Conservation (phyloP, 2,888 invertebrate species). For the Cataglyphis rosenhaueri region DNA sequence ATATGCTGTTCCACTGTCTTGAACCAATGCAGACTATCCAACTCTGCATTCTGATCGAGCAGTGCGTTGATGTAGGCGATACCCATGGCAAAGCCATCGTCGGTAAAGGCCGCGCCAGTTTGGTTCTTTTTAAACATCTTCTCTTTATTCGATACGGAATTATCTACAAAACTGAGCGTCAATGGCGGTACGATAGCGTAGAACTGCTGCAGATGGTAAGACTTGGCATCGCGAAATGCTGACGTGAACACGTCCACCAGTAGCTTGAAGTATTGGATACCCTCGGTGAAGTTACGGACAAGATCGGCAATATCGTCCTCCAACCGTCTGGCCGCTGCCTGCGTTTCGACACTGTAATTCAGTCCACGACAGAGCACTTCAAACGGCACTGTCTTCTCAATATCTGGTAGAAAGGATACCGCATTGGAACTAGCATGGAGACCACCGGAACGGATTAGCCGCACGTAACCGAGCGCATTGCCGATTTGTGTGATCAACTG, state of each 20-base stretch:
- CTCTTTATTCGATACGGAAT: slow-evolving; percentile 96
- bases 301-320: slow-evolving; percentile 92
- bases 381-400: slow-evolving; percentile 89
- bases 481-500: slow-evolving; percentile 97
- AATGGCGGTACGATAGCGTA: slow-evolving; percentile 97
- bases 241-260: slow-evolving; percentile 97
- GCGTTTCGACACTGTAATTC: slow-evolving; percentile 87
- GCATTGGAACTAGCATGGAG: slow-evolving; percentile 96
- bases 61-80: slow-evolving; percentile 96
- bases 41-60: slow-evolving; percentile 92
- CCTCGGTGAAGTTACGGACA: slow-evolving; percentile 93
- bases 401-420: slow-evolving; percentile 94
- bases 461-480: slow-evolving; percentile 98
- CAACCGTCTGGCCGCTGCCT: slow-evolving; percentile 90
- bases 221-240: slow-evolving; percentile 94
- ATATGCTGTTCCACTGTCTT: slow-evolving; percentile 93
- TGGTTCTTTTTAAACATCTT: slow-evolving; percentile 96
- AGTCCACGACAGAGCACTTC: slow-evolving; percentile 89
- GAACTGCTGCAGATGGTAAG: slow-evolving; percentile 96
- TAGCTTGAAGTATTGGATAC: slow-evolving; percentile 95
- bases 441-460: slow-evolving; percentile 97
- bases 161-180: slow-evolving; percentile 97
- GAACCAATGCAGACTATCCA: slow-evolving; percentile 98
- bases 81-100: slow-evolving; percentile 99
- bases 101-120: slow-evolving; percentile 95